A percentile compares a stretch with the other conserved stretches of the same genome.
phyloP scores from a whole-genome alignment of 1,140 invertebrate genomes.

The Lepidurus arcticus region DNA sequence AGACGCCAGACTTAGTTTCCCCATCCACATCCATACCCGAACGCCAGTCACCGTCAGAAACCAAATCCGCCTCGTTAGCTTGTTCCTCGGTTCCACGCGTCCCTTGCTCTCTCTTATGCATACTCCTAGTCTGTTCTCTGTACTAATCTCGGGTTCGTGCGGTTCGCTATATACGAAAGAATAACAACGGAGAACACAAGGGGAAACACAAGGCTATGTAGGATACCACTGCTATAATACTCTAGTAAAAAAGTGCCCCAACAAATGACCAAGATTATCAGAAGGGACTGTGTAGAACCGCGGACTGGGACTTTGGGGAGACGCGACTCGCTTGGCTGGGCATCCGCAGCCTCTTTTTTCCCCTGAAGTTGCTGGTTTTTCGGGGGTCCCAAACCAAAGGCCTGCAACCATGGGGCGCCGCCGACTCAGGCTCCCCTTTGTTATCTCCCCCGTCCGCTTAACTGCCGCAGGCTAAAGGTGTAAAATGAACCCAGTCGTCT shows the following conservation, averaged over 20 bases:
- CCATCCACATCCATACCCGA: not conserved
- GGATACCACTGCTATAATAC: no score
- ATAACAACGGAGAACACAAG: no score
- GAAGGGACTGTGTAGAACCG: no score
- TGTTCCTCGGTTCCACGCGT: conserved; percentile 4
- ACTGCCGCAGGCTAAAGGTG: not conserved
- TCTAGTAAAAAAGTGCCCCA: no score
- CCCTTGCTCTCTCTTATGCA: not conserved
- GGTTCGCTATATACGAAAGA: no score
- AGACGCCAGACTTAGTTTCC: conserved; percentile 15
- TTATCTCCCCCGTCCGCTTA: not conserved
- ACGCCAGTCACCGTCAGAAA: not conserved
- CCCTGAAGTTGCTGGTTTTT: not conserved
- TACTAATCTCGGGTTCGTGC: not conserved
- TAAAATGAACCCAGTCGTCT: conserved; percentile 3
- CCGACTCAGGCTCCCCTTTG: not conserved
- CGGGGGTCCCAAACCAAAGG: not conserved
- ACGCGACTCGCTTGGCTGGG: not conserved
- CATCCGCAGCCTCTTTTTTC: not conserved
- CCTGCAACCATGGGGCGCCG: not conserved
- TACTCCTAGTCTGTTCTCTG: not conserved
- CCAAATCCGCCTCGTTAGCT: conserved; percentile 6
- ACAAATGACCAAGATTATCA: no score
- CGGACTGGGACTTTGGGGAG: no score
- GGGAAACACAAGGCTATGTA: no score